Evolutionary conservation across 2,797 vertebrate species (phyloP).

Genomic region (Silurus aristotelis): DNA sequence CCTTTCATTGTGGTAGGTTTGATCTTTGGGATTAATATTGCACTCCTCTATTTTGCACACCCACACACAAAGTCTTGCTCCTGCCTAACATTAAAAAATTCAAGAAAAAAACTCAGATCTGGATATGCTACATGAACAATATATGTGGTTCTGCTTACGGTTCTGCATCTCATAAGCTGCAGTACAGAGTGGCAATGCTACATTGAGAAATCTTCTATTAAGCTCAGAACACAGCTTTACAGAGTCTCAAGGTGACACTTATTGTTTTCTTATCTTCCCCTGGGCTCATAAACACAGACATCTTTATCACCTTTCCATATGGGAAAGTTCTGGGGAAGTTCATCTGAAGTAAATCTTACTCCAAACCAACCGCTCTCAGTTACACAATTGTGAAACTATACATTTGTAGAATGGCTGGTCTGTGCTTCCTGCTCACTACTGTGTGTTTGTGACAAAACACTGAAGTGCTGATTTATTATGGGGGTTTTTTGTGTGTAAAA

Average conservation of each 20-base stretch:
- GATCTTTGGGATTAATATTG: constrained; percentile 9
- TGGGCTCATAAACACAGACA: not conserved
- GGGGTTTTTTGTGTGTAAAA: not conserved
- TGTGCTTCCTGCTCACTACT: not conserved
- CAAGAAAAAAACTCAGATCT: not conserved
- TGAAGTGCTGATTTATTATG: not conserved
- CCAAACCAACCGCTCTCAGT: not conserved
- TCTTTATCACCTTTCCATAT: constrained; percentile 22
- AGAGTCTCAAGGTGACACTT: constrained; percentile 25
- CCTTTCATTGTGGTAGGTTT: constrained; percentile 19
- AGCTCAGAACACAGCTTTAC: constrained; percentile 11
- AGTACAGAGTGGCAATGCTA: not conserved
- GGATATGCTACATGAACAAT: not conserved
- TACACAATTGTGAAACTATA: not conserved
- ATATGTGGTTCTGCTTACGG: not conserved
- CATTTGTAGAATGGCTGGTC: not conserved
- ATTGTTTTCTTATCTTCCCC: constrained; percentile 28
- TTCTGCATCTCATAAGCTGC: not conserved
- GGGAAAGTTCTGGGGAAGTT: not conserved
- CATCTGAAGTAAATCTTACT: not conserved
- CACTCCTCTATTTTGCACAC: constrained; percentile 11
- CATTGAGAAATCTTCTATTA: constrained; percentile 9
- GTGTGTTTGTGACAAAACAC: not conserved
- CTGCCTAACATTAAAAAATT: not conserved
- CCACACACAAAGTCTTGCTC: not conserved